A percentile compares a stretch with the other conserved stretches of the same genome.
Evolutionary conservation across 1,140 invertebrate genomes (phyloP).

Genomic region (Latrodectus geometricus): DNA sequence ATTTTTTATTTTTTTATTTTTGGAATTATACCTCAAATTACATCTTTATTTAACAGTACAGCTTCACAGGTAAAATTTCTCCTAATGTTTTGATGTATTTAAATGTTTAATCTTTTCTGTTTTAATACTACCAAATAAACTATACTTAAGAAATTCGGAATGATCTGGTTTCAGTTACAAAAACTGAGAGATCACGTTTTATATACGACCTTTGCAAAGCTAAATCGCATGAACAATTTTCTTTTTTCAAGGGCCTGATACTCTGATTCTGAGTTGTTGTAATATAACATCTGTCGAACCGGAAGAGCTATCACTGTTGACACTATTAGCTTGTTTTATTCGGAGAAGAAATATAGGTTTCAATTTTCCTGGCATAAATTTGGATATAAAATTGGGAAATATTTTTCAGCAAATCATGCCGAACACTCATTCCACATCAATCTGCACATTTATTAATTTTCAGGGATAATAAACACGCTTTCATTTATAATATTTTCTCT

Average conservation of each 20-base stretch:
- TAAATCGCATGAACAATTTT: constrained; percentile 8
- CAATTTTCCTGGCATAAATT: neutral
- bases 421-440: neutral
- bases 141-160: neutral
- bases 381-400: neutral
- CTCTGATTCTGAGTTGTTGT: neutral
- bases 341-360: too few species aligned
- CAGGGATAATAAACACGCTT: neutral
- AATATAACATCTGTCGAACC: neutral
- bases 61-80: neutral
- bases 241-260: neutral
- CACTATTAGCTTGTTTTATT: neutral
- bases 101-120: constrained; percentile 2
- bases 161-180: neutral
- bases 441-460: neutral
- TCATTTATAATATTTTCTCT: neutral
- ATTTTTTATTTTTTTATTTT: too few species aligned
- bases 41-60: neutral
- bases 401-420: neutral
- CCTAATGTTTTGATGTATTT: constrained; percentile 2
- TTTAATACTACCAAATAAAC: constrained; percentile 12
- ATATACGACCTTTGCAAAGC: neutral
- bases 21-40: neutral
- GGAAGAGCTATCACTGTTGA: neutral
- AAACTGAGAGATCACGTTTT: too few species aligned